phyloP scores from a whole-genome alignment of 2,797 vertebrate genomes.

The Neopelma chrysocephalum region DNA sequence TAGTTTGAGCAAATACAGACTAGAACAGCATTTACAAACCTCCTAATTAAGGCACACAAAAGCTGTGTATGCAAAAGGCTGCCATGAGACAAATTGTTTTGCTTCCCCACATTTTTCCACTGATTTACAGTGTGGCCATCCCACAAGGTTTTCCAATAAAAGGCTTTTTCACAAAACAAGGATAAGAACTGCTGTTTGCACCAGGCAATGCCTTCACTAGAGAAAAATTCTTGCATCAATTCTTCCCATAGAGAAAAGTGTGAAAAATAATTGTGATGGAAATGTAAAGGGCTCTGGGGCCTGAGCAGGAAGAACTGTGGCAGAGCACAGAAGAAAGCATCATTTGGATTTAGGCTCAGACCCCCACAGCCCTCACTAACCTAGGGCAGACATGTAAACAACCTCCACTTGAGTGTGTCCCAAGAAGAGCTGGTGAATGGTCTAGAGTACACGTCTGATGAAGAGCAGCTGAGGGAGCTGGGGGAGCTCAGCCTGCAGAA shows the following conservation, averaged over 20 bases:
- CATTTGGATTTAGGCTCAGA: neutral
- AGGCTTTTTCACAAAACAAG: neutral
- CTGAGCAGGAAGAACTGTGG: neutral
- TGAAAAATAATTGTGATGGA: neutral
- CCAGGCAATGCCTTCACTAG: neutral
- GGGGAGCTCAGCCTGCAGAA: neutral
- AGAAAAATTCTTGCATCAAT: neutral
- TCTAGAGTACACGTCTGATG: neutral
- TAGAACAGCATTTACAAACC: conserved; percentile 35
- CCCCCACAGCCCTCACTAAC: neutral
- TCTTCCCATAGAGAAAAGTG: neutral
- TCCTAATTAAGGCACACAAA: conserved; percentile 52
- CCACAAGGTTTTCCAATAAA: conserved; percentile 2
- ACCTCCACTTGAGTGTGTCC: neutral
- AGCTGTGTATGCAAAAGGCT: conserved; percentile 17
- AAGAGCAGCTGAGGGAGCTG: neutral
- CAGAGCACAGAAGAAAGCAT: neutral
- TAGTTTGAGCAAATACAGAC: conserved; percentile 58
- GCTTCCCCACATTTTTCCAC: neutral
- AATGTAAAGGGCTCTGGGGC: neutral
- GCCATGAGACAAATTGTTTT: neutral
- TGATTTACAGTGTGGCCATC: neutral
- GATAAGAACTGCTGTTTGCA: neutral
- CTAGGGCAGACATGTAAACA: neutral
- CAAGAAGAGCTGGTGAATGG: neutral